phyloP scores from a whole-genome alignment of 2,113 vertebrate species.

The Trochalopteron elliotii region DNA sequence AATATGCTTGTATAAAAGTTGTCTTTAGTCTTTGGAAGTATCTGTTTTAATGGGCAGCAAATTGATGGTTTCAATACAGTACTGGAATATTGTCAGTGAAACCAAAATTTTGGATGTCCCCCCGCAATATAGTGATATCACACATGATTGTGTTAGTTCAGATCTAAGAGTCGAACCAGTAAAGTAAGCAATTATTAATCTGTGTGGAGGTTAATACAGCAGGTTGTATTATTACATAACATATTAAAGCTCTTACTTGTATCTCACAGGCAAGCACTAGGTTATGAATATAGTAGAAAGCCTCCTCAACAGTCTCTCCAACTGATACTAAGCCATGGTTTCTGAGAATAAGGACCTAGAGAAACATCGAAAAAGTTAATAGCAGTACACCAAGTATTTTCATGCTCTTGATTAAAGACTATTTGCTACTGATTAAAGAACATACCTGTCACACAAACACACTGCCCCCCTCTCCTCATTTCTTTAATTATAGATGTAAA shows the following conservation, averaged over 20 bases:
- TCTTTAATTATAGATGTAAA: neutral
- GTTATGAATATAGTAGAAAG: conserved; percentile 96
- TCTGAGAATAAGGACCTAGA: conserved; percentile 92
- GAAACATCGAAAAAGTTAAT: neutral
- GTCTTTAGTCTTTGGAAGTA: neutral
- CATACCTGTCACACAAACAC: neutral
- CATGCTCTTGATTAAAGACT: neutral
- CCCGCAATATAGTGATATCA: neutral
- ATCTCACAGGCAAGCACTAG: conserved; percentile 96
- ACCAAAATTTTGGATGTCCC: neutral
- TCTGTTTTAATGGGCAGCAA: neutral
- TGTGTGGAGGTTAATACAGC: neutral
- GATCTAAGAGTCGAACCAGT: neutral
- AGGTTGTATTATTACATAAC: neutral
- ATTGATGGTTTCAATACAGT: neutral
- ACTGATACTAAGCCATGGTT: conserved; percentile 93
- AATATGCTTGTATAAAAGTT: neutral
- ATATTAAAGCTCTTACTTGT: conserved; percentile 82
- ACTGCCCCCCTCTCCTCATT: neutral
- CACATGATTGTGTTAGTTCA: neutral
- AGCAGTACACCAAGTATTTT: neutral
- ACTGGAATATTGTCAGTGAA: neutral
- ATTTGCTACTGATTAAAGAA: neutral
- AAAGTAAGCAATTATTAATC: neutral
- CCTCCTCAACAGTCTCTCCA: conserved; percentile 95